A percentile compares a stretch with the other conserved stretches of the same genome.
Conservation (phyloP, 2,888 invertebrate species). For the Tiliacea citrago region DNA sequence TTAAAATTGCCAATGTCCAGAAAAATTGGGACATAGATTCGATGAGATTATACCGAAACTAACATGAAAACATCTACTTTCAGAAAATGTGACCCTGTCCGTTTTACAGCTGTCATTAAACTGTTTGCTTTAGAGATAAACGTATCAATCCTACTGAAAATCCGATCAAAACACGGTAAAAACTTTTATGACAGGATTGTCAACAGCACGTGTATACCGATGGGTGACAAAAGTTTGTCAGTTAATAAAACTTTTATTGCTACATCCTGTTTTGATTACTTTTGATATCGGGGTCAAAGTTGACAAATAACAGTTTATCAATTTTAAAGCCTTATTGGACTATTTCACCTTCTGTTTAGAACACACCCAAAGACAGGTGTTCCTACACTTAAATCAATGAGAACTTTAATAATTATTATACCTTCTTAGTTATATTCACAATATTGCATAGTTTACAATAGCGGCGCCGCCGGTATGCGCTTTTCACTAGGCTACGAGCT, state of each 20-base stretch:
- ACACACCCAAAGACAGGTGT: neutral
- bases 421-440: slow-evolving; percentile 18
- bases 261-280: slow-evolving; percentile 38
- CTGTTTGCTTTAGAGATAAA: slow-evolving; percentile 33
- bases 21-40: neutral
- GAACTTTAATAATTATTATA: slow-evolving; percentile 5
- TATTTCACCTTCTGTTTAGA: neutral
- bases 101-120: slow-evolving; percentile 40
- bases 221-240: slow-evolving; percentile 42
- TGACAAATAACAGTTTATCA: slow-evolving; percentile 12
- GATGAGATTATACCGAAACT: slow-evolving; percentile 1
- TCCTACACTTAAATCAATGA: neutral
- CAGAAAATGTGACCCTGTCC: slow-evolving; percentile 21
- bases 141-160: slow-evolving; percentile 32
- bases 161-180: slow-evolving; percentile 57
- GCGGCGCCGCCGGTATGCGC: slow-evolving; percentile 49
- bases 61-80: slow-evolving; percentile 24
- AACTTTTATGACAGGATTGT: slow-evolving; percentile 54
- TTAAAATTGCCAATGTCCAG: slow-evolving; percentile 18
- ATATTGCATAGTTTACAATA: slow-evolving; percentile 26
- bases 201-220: slow-evolving; percentile 37
- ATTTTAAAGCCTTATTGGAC: slow-evolving; percentile 11
- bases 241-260: slow-evolving; percentile 49
- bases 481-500: slow-evolving; percentile 26
- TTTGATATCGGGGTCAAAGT: slow-evolving; percentile 15